Evolutionary conservation across 1,140 invertebrate species (phyloP), one percentile per base, ranked within the genome.

Genomic region (Cotesia glomerata): DNA sequence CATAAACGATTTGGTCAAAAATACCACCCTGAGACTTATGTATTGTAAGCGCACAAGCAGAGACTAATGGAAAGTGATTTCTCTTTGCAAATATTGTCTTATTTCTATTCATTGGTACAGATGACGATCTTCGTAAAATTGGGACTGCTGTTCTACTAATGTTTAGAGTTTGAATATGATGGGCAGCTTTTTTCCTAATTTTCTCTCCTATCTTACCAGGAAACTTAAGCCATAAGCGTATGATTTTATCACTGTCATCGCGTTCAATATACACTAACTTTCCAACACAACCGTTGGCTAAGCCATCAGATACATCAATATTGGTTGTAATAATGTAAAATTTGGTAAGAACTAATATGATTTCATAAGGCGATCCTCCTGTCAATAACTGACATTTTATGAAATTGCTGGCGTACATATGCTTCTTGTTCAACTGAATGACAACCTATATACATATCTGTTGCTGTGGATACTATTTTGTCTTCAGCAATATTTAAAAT

Each of bases 11-110:
- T 75, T 77, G 71, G 59, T 77, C 71, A 72, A 77, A 84, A 32
- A 79, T 82, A 68, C 77, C 77, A 74, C 80, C 80, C 78, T 82
- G 80, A 18, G 77, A 81, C 56, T 83, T 82, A 69, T 83, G 81
- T 51, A 81, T 80, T 52, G 79, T 82, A 9, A 77, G 51, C 36
- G 66, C 72, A 34, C 61, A 68, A 11, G 66, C 72, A 13, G 56
- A 36, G 2, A 69, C 62, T n/a, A 73, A 7, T 3, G 72, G 72
- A 35, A 73, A 52, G 14, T 73, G 67, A 39, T 62, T 64, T 4
- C 58, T n/a, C 16, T 69, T 73, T 3, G 58, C 65, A 2, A 16
- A 5, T 2, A 73, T 73, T 9, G 72, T 69, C 35, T 54, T 69
- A 26, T 73, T 73, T 36, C 54, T 69, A 51, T 73, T 67, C 26